A percentile compares a stretch with the other conserved stretches of the same genome.
phyloP scores from a whole-genome alignment of 2,113 vertebrate genomes.

The Psettodes erumei region DNA sequence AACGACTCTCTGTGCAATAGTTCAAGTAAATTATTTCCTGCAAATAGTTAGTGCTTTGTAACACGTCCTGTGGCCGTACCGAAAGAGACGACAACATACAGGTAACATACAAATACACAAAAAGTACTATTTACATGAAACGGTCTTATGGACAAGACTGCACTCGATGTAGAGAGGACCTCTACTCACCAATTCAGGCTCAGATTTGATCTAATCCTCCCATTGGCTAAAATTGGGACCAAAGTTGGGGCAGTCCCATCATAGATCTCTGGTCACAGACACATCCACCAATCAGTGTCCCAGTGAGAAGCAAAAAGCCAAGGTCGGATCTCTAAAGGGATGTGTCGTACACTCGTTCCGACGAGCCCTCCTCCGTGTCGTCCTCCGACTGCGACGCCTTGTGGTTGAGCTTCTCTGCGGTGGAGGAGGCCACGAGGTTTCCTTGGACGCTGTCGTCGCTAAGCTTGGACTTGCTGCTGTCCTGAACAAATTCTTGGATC shows the following conservation, averaged over 20 bases:
- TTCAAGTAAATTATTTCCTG: slow-evolving; percentile 83
- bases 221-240: slow-evolving; percentile 61
- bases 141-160: slow-evolving; percentile 52
- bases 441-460: slow-evolving; percentile 81
- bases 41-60: slow-evolving; percentile 67
- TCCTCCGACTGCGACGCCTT: slow-evolving; percentile 89
- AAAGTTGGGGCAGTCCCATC: slow-evolving; percentile 56
- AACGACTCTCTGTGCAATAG: slow-evolving; percentile 74
- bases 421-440: slow-evolving; percentile 75
- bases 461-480: slow-evolving; percentile 92
- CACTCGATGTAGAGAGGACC: slow-evolving; percentile 56
- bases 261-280: slow-evolving; percentile 56
- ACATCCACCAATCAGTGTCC: slow-evolving; percentile 59
- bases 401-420: slow-evolving; percentile 87
- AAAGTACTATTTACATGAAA: slow-evolving; percentile 71
- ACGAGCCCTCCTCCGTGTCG: slow-evolving; percentile 85
- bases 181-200: slow-evolving; percentile 76
- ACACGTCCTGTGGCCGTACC: slow-evolving; percentile 77
- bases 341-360: slow-evolving; percentile 91
- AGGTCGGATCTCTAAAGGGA: slow-evolving; percentile 84
- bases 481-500: slow-evolving; percentile 98
- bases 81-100: slow-evolving; percentile 63
- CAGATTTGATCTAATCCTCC: slow-evolving; percentile 73
- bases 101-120: slow-evolving; percentile 72
- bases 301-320: slow-evolving; percentile 31